phyloP scores from a whole-genome alignment of 2,797 vertebrate genomes.

The Oreonectes daqikongensis region DNA sequence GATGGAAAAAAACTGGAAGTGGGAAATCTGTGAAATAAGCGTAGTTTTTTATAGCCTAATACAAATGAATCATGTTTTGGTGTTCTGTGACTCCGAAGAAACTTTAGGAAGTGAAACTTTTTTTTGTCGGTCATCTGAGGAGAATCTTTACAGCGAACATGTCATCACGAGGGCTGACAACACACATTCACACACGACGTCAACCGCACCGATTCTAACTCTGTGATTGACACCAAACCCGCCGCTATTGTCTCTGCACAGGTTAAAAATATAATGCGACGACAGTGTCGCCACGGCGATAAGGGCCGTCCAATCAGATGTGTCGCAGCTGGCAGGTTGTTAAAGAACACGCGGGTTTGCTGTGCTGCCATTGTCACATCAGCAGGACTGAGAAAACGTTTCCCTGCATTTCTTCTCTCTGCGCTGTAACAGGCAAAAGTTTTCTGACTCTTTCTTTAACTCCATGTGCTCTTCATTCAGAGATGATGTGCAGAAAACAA shows the following conservation, averaged over 20 bases:
- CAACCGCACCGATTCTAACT: slow-evolving; percentile 42
- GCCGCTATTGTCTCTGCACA: slow-evolving; percentile 46
- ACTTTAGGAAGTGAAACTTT: slow-evolving; percentile 29
- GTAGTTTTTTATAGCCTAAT: neutral
- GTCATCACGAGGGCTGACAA: slow-evolving; percentile 25
- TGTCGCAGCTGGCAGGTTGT: slow-evolving; percentile 62
- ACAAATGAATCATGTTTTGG: neutral
- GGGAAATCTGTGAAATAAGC: too few relatives aligned
- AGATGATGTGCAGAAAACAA: too few relatives aligned
- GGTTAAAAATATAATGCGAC: slow-evolving; percentile 64
- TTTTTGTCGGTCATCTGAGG: slow-evolving; percentile 31
- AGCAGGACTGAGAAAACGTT: too few relatives aligned
- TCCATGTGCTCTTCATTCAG: too few relatives aligned
- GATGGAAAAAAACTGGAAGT: too few relatives aligned
- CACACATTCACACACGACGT: slow-evolving; percentile 35
- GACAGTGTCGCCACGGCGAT: slow-evolving; percentile 54
- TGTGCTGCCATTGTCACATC: too few relatives aligned
- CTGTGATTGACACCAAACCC: slow-evolving; percentile 59
- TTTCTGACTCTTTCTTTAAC: too few relatives aligned
- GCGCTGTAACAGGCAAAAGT: too few relatives aligned
- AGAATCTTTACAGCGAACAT: slow-evolving; percentile 1
- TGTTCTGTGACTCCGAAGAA: neutral
- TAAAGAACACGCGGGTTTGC: slow-evolving; percentile 16
- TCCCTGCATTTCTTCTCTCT: too few relatives aligned
- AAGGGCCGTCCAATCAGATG: slow-evolving; percentile 61